phyloP scores from a whole-genome alignment of 2,888 invertebrate genomes.

The Dicyrtomina minuta region DNA sequence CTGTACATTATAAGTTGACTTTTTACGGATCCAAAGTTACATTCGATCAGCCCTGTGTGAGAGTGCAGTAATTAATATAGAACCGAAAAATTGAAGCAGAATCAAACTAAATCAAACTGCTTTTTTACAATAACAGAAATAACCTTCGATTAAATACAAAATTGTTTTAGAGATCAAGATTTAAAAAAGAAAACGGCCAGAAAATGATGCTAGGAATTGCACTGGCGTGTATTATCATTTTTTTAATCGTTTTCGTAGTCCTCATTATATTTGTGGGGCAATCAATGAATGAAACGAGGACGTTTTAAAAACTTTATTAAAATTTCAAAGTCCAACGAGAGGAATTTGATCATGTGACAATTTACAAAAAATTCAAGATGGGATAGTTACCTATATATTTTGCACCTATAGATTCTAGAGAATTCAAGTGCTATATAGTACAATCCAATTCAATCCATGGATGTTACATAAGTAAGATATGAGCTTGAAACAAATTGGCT shows the following conservation, averaged over 20 bases:
- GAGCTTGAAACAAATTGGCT: not conserved
- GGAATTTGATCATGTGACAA: not conserved
- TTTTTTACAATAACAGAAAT: not conserved
- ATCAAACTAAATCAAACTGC: not conserved
- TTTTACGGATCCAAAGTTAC: no score
- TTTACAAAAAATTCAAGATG: not conserved
- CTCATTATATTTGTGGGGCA: constrained; percentile 79
- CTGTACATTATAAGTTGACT: no score
- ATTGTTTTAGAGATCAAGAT: no score
- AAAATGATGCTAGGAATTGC: constrained; percentile 75
- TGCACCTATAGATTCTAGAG: no score
- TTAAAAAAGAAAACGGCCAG: not conserved
- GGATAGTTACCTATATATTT: no score
- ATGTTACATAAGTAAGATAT: no score
- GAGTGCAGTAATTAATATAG: not conserved
- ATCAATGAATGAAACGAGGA: constrained; percentile 60
- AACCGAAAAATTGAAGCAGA: not conserved
- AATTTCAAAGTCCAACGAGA: not conserved
- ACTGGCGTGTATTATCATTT: constrained; percentile 78
- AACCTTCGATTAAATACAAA: no score
- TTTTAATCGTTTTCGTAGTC: constrained; percentile 77
- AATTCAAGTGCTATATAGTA: no score
- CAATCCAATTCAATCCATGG: no score
- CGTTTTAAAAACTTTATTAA: not conserved
- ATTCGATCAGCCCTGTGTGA: not conserved